A percentile compares a stretch with the other conserved stretches of the same genome.
These are phyloP conservation scores for Euproctis similis DNA, from an alignment of 2,888 invertebrate genomes.

Conservation along the genomic window DNA sequence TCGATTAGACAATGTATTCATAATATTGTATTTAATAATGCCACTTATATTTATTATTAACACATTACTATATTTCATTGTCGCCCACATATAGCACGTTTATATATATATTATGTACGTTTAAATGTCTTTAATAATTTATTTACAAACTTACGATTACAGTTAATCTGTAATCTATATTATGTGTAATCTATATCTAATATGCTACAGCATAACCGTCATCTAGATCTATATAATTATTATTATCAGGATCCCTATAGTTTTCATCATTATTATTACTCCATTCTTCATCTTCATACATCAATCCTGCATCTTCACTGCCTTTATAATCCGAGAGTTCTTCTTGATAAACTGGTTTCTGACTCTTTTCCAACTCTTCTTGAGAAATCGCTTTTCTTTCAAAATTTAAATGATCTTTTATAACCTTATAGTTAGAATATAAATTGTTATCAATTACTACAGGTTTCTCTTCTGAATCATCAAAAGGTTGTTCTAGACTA, in stretches of 20 bases:
- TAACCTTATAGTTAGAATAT: slow-evolving; percentile 34
- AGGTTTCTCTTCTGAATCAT: slow-evolving; percentile 12
- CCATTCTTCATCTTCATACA: slow-evolving; percentile 43
- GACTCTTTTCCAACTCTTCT: slow-evolving; percentile 21
- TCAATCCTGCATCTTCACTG: slow-evolving; percentile 33
- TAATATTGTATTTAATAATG: not conserved
- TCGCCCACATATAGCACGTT: too few relatives aligned
- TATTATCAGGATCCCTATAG: slow-evolving; percentile 45
- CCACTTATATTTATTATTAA: too few relatives aligned
- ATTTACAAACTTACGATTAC: slow-evolving; percentile 1
- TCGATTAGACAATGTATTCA: too few relatives aligned
- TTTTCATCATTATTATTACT: slow-evolving; percentile 22
- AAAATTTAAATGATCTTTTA: slow-evolving; percentile 36
- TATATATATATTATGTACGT: too few relatives aligned
- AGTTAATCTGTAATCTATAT: not conserved
- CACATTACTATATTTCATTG: too few relatives aligned
- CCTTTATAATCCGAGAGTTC: slow-evolving; percentile 25
- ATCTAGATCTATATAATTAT: slow-evolving; percentile 41
- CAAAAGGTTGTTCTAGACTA: not conserved
- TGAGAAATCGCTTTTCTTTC: slow-evolving; percentile 37
- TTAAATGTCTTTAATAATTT: slow-evolving; percentile 7
- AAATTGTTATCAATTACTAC: slow-evolving; percentile 23
- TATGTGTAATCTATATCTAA: slow-evolving; percentile 15
- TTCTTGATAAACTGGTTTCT: slow-evolving; percentile 21
- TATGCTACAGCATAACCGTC: slow-evolving; percentile 47